Percentiles rank a stretch among this genome's conserved stretches.
phyloP scores from a whole-genome alignment of 1,140 invertebrate species.

The Procambarus virginalis region DNA sequence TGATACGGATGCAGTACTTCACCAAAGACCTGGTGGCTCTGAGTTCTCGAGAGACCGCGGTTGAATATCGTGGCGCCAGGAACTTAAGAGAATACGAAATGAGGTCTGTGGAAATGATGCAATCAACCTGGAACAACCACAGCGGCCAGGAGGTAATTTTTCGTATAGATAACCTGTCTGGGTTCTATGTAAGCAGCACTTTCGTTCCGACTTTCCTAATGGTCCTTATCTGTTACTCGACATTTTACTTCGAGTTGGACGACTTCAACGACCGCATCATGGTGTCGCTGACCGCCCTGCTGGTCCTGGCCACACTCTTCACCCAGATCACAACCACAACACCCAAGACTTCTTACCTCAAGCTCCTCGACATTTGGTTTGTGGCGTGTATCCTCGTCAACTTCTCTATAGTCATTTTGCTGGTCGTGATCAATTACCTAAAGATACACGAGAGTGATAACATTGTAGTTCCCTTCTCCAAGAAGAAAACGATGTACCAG shows the following conservation, averaged over 20 bases:
- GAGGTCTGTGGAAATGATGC: conserved; percentile 27
- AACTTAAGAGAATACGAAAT: conserved; percentile 64
- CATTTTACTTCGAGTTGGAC: conserved; percentile 63
- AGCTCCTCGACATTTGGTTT: conserved; percentile 45
- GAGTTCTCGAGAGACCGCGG: neutral
- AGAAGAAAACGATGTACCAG: neutral
- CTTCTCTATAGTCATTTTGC: conserved; percentile 38
- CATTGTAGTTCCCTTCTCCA: conserved; percentile 16
- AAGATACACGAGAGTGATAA: conserved; percentile 46
- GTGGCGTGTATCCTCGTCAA: conserved; percentile 42
- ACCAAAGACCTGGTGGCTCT: conserved; percentile 65
- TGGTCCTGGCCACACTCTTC: conserved; percentile 68
- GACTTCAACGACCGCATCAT: conserved; percentile 70
- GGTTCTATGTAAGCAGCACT: conserved; percentile 67
- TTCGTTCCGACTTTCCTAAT: conserved; percentile 69
- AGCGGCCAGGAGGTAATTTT: conserved; percentile 57
- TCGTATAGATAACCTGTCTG: conserved; percentile 60
- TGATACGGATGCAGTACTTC: conserved; percentile 51
- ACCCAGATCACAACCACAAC: conserved; percentile 65
- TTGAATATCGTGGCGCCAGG: conserved; percentile 55
- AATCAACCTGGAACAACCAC: conserved; percentile 50
- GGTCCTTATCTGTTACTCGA: conserved; percentile 68
- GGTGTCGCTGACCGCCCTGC: conserved; percentile 68
- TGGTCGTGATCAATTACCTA: conserved; percentile 55
- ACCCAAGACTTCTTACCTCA: conserved; percentile 61